Evolutionary conservation across 1,140 invertebrate species (phyloP).

Genomic region (Metaphire vulgaris): DNA sequence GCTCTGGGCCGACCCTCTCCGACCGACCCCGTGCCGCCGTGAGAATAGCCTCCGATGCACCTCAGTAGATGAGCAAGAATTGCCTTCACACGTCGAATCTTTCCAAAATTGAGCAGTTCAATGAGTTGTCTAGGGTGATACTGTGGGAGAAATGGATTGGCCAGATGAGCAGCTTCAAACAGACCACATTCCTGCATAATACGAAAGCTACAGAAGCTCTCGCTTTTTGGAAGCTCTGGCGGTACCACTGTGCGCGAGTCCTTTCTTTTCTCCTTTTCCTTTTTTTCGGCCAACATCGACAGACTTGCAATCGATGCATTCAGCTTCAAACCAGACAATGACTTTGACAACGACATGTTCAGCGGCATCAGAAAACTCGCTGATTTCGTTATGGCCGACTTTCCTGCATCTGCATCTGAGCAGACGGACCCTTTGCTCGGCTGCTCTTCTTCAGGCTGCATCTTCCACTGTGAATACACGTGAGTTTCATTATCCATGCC

Average conservation of each 20-base stretch:
- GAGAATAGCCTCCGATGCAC: constrained; percentile 45
- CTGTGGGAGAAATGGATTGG: constrained; percentile 91
- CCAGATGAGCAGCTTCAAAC: constrained; percentile 92
- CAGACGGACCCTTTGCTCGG: constrained; percentile 30
- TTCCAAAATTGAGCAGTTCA: constrained; percentile 96
- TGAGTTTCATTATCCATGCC: constrained; percentile 99
- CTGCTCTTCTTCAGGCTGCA: constrained; percentile 26
- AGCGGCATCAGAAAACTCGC: constrained; percentile 56
- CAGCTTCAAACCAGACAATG: constrained; percentile 41
- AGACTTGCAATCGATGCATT: constrained; percentile 28
- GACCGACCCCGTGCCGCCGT: constrained; percentile 18
- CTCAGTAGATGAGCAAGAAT: constrained; percentile 90
- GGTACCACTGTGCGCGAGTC: neutral
- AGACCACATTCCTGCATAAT: constrained; percentile 71
- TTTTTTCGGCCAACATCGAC: constrained; percentile 20
- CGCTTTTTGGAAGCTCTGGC: neutral
- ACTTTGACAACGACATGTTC: constrained; percentile 33
- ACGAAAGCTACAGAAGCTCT: constrained; percentile 33
- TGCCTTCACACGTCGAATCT: constrained; percentile 93
- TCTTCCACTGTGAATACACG: constrained; percentile 90
- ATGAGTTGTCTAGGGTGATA: constrained; percentile 98
- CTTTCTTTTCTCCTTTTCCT: constrained; percentile 14
- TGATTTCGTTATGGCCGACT: neutral
- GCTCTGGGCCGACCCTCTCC: constrained; percentile 21
- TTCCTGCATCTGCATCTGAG: neutral